Conservation (phyloP, 2,888 invertebrate species). For the Uropetala carovei region DNA sequence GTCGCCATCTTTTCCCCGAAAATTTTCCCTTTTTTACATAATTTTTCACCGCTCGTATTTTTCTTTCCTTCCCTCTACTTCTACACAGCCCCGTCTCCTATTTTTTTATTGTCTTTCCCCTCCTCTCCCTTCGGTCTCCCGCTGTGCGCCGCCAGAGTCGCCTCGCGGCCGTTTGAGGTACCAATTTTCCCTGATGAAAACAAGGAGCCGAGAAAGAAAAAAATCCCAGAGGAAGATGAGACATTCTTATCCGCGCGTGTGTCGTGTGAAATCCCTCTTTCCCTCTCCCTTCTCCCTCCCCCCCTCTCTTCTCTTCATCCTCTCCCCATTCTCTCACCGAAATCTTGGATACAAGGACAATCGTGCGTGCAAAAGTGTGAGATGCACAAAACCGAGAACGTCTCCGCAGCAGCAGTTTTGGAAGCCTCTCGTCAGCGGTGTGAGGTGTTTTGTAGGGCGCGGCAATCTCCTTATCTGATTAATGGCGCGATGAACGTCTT, state of each 20-base stretch:
- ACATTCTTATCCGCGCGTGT: too few species aligned
- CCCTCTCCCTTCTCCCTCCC: neutral
- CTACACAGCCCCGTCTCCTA: neutral
- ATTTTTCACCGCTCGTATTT: neutral
- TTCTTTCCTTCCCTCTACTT: neutral
- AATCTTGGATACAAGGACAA: neutral
- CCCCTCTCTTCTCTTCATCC: neutral
- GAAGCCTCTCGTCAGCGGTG: too few species aligned
- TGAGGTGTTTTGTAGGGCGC: too few species aligned
- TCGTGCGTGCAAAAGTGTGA: neutral
- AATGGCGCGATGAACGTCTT: too few species aligned
- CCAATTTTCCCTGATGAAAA: conserved; percentile 26
- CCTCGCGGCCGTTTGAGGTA: conserved; percentile 2
- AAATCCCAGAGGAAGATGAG: neutral
- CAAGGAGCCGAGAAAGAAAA: neutral
- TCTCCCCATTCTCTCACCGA: neutral
- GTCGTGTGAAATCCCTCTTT: neutral
- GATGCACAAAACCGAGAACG: neutral
- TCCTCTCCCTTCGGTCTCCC: neutral
- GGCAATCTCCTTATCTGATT: too few species aligned
- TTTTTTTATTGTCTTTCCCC: neutral
- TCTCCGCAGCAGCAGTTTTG: neutral
- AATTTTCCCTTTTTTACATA: neutral
- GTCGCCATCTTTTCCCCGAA: too few species aligned
- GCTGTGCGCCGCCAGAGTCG: neutral